Percentiles rank a stretch among this genome's conserved stretches.
Conservation (phyloP, 2,113 vertebrate genomes). For the Atractosteus spatula region DNA sequence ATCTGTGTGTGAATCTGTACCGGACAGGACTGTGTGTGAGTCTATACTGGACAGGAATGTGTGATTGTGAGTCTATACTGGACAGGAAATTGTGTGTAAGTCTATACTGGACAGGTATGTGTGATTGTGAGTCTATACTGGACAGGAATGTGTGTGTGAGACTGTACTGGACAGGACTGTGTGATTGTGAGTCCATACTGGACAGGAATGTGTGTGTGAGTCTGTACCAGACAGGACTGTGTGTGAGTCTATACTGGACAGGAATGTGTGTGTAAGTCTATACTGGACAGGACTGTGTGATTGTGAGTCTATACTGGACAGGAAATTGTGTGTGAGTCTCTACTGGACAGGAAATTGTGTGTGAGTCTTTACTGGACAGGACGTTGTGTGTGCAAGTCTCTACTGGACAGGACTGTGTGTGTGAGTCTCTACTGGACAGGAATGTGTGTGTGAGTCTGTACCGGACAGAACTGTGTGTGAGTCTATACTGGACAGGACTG, state of each 20-base stretch:
- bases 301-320: no score
- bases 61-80: background rate
- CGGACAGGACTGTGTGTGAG: background rate
- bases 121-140: no score
- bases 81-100: no score
- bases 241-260: background rate
- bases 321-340: no score
- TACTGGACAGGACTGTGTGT: background rate
- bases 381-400: background rate
- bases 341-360: no score
- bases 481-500: background rate
- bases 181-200: background rate
- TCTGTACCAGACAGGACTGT: background rate
- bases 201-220: background rate
- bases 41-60: background rate
- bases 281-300: no score
- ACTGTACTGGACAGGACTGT: background rate
- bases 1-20: background rate
- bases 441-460: background rate
- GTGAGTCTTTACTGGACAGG: no score
- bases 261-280: background rate
- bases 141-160: background rate
- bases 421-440: background rate
- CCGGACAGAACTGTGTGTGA: background rate
- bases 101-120: no score